Evolutionary conservation across 2,888 invertebrate genomes (phyloP).

Genomic region (Lottia scabra): DNA sequence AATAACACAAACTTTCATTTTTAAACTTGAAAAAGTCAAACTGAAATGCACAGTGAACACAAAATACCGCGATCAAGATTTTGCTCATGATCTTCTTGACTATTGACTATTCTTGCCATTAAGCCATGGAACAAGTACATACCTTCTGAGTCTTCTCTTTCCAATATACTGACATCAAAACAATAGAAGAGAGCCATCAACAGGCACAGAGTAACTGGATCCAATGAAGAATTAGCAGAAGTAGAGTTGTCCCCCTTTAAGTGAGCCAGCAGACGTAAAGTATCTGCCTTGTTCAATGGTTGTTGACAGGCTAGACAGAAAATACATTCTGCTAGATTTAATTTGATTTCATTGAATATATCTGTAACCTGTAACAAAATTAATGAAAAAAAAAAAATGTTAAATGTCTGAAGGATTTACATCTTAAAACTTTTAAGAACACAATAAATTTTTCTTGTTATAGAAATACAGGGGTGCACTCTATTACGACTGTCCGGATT

Average conservation of each 20-base stretch:
- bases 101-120: no score
- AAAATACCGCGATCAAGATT: no score
- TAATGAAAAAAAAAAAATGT: constrained; percentile 18
- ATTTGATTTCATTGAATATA: constrained; percentile 81
- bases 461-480: no score
- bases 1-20: no score
- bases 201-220: constrained; percentile 82
- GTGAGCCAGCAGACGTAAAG: constrained; percentile 70
- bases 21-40: no score
- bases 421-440: no score
- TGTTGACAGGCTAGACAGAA: constrained; percentile 83
- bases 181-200: constrained; percentile 87
- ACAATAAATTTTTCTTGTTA: no score
- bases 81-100: no score
- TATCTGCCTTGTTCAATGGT: constrained; percentile 80
- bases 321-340: constrained; percentile 79
- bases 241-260: constrained; percentile 50
- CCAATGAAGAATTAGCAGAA: constrained; percentile 78
- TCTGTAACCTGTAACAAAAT: constrained; percentile 76
- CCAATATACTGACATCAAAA: constrained; percentile 83
- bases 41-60: no score
- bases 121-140: constrained; percentile 6
- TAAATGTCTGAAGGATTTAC: no score
- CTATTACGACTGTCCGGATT: no score
- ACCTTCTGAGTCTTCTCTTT: constrained; percentile 67